Evolutionary conservation across 2,888 invertebrate species (phyloP), one percentile per base, ranked within the genome.

Genomic region (Nyleta sp.): DNA sequence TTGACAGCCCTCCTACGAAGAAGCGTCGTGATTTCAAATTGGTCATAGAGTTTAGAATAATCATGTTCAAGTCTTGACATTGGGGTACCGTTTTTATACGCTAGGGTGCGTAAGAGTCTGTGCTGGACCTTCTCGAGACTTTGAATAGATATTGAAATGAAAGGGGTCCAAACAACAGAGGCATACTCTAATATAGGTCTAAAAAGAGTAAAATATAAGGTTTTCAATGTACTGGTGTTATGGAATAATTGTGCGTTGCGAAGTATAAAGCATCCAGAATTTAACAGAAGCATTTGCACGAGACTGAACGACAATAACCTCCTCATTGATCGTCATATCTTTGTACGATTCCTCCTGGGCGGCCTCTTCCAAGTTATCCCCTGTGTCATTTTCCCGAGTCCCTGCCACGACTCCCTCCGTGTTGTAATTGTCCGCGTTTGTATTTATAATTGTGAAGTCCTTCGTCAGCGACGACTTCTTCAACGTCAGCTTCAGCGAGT

Each of bases 301-400:
- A n/a, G n/a, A n/a, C n/a, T n/a, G n/a, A n/a, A n/a, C n/a, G n/a
- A n/a, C n/a, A n/a, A 15, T 10, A 80, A 89, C 90, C 84, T 86
- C 85, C 82, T 89, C 87, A 68, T 88, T 87, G 18, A 88, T 83
- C 82, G 87, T 90, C 86, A 90, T 88, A 84, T 90, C 87, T 83
- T 90, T 87, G 46, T 85, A 89, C 17, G 86, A 70, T 70, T 85
- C 83, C 73, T 88, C 82, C 55, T 82, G 78, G 38, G 84, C 82
- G 65, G 84, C 80, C 65, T 88, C 80, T 75, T 85, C 83, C 81
- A 86, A 81, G 17, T 84, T 84, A 60, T 86, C 84, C 81, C 83
- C 86, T 28, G 81, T 82, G 71, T 87, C 89, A 89, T 90, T 86
- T 77, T 83, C 87, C 80, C 60, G 83, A 67, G 82, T 76, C 60